Evolutionary conservation across 1,140 invertebrate species (phyloP), one percentile per base, ranked within the genome.

Genomic region (Drosophila jambulina): DNA sequence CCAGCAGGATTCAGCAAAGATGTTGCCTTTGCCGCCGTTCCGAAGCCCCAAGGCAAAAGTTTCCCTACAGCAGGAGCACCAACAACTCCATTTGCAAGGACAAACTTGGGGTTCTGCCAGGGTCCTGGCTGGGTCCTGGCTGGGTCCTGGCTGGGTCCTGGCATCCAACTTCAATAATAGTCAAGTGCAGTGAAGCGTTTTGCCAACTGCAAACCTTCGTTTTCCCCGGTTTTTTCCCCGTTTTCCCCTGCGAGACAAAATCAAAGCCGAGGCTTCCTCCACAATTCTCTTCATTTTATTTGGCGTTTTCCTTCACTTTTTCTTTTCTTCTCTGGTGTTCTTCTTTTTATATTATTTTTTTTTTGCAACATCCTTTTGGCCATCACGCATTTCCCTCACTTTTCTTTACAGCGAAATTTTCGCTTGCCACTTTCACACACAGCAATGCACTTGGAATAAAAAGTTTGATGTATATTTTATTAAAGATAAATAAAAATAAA

Each of bases 131-230:
- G 42, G 63, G 70, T 34, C 19, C 58, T 45, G 36, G 21, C 59
- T n/a, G 34, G 58, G 48, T 56, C 17, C 32, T 19, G 34, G 29
- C 46, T 34, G 42, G 59, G 62, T 57, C 25, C 34, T n/a, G 36
- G 42, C 71, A 68, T 74, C 74, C 75, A 88, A 90, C 84, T 88
- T 88, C 85, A 88, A 88, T 90, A 88, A 88, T 88, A 88, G 84
- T 88, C 84, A 84, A 88, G 84, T 88, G 84, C 84, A 88, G 84
- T 88, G 84, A 90, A 88, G 84, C 84, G 80, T 90, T 80, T 74
- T 53, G 68, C 75, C 80, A 87, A 80, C 84, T 87, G 80, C 84
- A 88, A 60, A 54, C 36, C 57, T 49, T 46, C 62, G 10, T 60
- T 48, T 21, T 36, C 9, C 17, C 57, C 34, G 27, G 9, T 19